Evolutionary conservation across 2,888 invertebrate species (phyloP).

Genomic region (Eristalinus aeneus): DNA sequence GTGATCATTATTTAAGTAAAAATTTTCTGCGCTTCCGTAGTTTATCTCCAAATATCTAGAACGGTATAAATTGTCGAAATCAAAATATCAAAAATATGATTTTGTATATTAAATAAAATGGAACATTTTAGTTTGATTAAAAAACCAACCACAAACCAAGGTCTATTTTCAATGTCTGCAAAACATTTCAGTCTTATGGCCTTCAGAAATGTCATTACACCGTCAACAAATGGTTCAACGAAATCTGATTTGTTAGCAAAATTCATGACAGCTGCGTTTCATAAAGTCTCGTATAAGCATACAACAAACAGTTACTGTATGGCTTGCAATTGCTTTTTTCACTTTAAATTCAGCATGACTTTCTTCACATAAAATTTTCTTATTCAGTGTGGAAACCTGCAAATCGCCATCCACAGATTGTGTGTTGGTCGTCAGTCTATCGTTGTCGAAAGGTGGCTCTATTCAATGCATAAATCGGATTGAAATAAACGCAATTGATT

Average conservation of each 20-base stretch:
- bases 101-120: no score
- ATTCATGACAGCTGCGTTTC: neutral
- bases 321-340: neutral
- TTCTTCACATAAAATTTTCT: neutral
- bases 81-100: no score
- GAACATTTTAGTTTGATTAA: no score
- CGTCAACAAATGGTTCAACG: neutral
- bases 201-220: neutral
- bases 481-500: constrained; percentile 15
- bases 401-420: neutral
- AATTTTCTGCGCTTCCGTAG: no score
- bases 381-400: neutral
- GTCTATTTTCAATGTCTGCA: constrained; percentile 4
- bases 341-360: constrained; percentile 1
- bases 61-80: no score
- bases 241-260: constrained; percentile 19
- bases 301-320: neutral
- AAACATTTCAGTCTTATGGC: neutral
- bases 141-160: neutral
- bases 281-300: neutral
- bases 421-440: neutral
- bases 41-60: no score
- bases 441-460: neutral
- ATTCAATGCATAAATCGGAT: neutral
- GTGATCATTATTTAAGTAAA: no score